phyloP scores from a whole-genome alignment of 37 sponge, comb jelly and placozoan genomes.

The Oscarella lobularis region DNA sequence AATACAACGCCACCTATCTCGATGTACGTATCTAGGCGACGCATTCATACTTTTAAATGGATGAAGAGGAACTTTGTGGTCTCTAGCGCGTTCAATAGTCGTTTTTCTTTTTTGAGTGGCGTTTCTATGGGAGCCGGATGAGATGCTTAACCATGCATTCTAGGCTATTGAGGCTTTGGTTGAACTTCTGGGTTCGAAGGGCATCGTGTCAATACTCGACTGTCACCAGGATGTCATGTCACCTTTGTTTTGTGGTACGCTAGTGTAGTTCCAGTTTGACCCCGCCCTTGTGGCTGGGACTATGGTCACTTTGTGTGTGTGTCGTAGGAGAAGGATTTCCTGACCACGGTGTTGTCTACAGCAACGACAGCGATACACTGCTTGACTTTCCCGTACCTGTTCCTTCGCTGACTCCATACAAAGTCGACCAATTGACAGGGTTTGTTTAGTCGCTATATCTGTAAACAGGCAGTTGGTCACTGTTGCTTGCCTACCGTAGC shows the following conservation, averaged over 20 bases:
- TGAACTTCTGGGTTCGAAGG: conserved; percentile 27
- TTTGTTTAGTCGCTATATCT: too few species aligned
- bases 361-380: background rate
- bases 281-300: background rate
- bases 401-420: background rate
- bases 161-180: conserved; percentile 47
- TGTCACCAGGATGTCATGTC: conserved; percentile 66
- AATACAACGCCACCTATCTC: conserved; percentile 50
- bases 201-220: conserved; percentile 58
- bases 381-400: background rate
- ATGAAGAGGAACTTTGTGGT: too few species aligned
- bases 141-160: too few species aligned
- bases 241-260: conserved; percentile 58
- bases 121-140: too few species aligned
- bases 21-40: conserved; percentile 16
- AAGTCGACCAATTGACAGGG: background rate
- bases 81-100: too few species aligned
- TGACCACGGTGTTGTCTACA: background rate
- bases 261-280: background rate
- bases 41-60: too few species aligned
- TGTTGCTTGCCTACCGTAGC: too few species aligned
- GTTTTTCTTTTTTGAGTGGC: conserved; percentile 4
- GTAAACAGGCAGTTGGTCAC: too few species aligned
- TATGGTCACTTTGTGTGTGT: background rate
- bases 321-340: background rate